A percentile compares a stretch with the other conserved stretches of the same genome.
phyloP scores from a whole-genome alignment of 2,113 vertebrate species.

The Formicarius rufipectus region DNA sequence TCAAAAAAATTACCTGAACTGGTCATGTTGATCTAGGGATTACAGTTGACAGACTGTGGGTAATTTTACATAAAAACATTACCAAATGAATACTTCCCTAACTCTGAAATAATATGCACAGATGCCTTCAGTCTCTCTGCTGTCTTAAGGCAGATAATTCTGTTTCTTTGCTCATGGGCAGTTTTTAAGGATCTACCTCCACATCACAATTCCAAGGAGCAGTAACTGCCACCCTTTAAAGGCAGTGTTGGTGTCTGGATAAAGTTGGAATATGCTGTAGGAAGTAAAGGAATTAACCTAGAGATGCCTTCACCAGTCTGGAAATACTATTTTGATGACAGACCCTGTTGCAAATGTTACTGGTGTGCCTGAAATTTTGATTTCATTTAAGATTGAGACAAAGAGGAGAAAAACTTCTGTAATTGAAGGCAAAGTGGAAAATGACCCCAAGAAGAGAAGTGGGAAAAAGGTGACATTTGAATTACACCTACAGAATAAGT shows the following conservation, averaged over 20 bases:
- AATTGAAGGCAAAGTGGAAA: background rate
- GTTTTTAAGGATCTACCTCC: background rate
- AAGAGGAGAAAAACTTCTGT: background rate
- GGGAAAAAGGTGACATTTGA: conserved; percentile 3
- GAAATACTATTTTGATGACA: background rate
- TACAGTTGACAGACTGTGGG: background rate
- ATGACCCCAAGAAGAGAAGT: conserved; percentile 1
- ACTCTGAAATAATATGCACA: background rate
- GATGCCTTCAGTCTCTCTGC: background rate
- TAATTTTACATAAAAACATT: background rate
- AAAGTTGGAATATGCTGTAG: background rate
- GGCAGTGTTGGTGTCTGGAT: background rate
- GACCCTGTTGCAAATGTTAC: background rate
- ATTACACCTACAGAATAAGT: background rate
- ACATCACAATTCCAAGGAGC: background rate
- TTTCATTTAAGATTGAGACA: background rate
- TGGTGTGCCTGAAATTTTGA: background rate
- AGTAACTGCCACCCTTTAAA: background rate
- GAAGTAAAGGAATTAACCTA: background rate
- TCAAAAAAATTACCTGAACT: background rate
- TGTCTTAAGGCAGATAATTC: background rate
- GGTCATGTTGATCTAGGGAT: background rate
- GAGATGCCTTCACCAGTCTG: background rate
- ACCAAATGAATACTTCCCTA: background rate
- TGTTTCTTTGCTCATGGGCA: background rate